These are phyloP conservation scores for Nomada ferruginata DNA, from an alignment of 2,888 invertebrate genomes.

Conservation along the genomic window DNA sequence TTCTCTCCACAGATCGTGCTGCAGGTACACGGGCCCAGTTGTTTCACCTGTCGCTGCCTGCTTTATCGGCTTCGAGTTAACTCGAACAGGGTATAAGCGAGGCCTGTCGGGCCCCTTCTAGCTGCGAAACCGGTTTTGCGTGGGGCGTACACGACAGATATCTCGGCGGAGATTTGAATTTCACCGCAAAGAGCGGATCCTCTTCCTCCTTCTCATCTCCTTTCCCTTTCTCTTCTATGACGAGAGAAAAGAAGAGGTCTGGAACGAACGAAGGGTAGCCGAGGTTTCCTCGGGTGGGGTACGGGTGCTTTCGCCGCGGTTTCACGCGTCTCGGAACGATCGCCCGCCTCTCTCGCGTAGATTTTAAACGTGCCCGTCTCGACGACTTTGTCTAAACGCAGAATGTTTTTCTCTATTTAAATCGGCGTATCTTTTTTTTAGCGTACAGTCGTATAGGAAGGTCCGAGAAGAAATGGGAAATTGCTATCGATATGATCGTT, in stretches of 20 bases:
- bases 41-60: conserved; percentile 40
- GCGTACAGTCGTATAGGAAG: background rate
- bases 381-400: conserved; percentile 17
- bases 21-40: conserved; percentile 42
- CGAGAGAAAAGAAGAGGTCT: conserved; percentile 39
- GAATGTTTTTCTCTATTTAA: background rate
- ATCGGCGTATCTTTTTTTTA: background rate
- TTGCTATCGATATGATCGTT: background rate
- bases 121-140: conserved; percentile 64
- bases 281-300: conserved; percentile 54
- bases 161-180: conserved; percentile 75
- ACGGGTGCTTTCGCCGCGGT: conserved; percentile 42
- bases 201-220: conserved; percentile 67
- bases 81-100: conserved; percentile 43
- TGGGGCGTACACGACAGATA: conserved; percentile 63
- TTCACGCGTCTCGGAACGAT: conserved; percentile 56
- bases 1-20: conserved; percentile 65
- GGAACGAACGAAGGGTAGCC: conserved; percentile 65
- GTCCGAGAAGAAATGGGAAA: no score
- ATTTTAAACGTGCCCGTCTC: conserved; percentile 29
- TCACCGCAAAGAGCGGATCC: conserved; percentile 73
- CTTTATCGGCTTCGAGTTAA: conserved; percentile 71
- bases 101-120: conserved; percentile 36
- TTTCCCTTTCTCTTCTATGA: conserved; percentile 52
- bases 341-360: conserved; percentile 40